phyloP scores from a whole-genome alignment of 2,113 vertebrate species.

The human (Homo sapiens) region DNA sequence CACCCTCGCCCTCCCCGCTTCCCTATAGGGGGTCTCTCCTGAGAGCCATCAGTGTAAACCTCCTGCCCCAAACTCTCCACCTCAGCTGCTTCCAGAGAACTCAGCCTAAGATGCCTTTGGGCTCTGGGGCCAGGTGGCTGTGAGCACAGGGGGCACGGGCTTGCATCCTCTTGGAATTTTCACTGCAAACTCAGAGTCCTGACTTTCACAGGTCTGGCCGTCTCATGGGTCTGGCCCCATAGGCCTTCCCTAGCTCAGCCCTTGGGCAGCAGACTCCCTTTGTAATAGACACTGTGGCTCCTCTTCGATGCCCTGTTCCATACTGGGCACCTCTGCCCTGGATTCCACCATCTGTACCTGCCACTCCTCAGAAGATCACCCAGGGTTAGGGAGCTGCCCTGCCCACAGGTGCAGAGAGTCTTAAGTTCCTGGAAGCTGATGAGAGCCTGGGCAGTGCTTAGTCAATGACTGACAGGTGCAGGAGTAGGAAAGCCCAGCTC shows the following conservation, averaged over 20 bases:
- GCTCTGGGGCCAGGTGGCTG: neutral
- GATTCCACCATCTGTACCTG: neutral
- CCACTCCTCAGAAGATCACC: neutral
- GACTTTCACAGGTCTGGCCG: neutral
- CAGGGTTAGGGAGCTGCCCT: neutral
- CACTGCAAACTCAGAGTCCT: neutral
- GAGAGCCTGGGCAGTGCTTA: neutral
- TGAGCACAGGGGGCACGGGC: neutral
- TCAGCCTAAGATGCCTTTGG: neutral
- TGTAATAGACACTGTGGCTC: no score
- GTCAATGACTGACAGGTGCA: neutral
- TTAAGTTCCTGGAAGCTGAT: no score
- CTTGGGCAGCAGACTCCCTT: neutral
- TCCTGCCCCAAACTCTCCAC: neutral
- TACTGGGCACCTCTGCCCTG: fast-evolving
- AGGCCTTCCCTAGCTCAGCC: neutral
- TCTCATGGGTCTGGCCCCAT: neutral
- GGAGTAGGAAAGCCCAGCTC: neutral
- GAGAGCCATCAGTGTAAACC: neutral
- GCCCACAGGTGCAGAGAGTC: no score
- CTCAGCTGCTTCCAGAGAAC: neutral
- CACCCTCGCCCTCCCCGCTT: neutral
- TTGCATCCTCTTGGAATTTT: neutral
- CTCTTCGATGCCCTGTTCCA: neutral
- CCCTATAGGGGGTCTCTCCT: neutral